phyloP scores from a whole-genome alignment of 1,140 invertebrate genomes.

The Heliconius hewitsoni region DNA sequence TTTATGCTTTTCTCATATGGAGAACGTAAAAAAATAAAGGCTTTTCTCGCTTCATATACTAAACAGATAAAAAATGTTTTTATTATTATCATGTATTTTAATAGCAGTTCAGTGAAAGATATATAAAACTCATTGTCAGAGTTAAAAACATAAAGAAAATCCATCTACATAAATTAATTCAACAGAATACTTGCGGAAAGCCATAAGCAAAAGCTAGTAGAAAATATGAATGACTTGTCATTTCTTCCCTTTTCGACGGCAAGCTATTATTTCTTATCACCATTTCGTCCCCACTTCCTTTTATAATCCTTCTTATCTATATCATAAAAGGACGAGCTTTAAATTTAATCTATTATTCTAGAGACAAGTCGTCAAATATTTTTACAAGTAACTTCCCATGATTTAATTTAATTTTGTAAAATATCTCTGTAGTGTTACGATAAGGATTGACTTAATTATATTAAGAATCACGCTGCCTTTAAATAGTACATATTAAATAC shows the following conservation, averaged over 20 bases:
- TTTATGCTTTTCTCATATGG: background rate
- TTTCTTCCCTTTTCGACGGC: slow-evolving; percentile 61
- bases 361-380: slow-evolving; percentile 56
- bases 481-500: no score
- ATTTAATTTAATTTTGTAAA: slow-evolving; percentile 24
- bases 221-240: slow-evolving; percentile 47
- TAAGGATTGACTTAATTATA: no score
- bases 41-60: no score
- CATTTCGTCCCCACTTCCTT: slow-evolving; percentile 64
- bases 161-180: background rate
- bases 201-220: slow-evolving; percentile 19
- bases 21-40: background rate
- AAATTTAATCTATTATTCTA: slow-evolving; percentile 72
- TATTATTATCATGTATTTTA: no score
- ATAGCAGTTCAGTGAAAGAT: no score
- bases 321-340: slow-evolving; percentile 70
- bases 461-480: no score
- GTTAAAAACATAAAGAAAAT: background rate
- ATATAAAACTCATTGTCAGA: background rate
- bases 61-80: no score
- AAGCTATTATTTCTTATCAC: slow-evolving; percentile 73
- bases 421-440: background rate
- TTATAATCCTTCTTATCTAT: slow-evolving; percentile 77
- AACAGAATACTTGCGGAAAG: background rate
- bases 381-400: slow-evolving; percentile 24